Percentiles rank a stretch among this genome's conserved stretches.
Conservation (phyloP, 2,888 invertebrate species). For the Maniola hyperantus region DNA sequence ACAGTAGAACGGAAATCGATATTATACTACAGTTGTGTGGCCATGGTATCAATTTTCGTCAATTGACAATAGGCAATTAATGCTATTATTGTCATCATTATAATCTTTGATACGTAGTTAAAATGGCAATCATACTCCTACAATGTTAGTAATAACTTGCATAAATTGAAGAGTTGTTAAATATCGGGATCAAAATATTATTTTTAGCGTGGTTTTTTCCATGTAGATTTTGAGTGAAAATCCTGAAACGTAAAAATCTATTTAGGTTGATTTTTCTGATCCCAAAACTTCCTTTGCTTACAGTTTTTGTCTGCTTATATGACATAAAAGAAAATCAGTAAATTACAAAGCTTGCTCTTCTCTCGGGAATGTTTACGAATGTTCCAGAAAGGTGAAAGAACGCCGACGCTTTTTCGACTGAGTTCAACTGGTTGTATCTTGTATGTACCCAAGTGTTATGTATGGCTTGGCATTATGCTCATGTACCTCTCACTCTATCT, state of each 20-base stretch:
- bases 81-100: slow-evolving; percentile 53
- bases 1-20: slow-evolving; percentile 47
- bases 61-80: slow-evolving; percentile 60
- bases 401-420: slow-evolving; percentile 24
- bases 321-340: neutral
- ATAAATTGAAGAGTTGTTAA: no score
- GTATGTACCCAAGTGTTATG: slow-evolving; percentile 7
- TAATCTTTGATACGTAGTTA: slow-evolving; percentile 19
- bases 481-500: neutral
- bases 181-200: neutral
- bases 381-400: slow-evolving; percentile 34
- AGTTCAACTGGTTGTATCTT: slow-evolving; percentile 23
- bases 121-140: neutral
- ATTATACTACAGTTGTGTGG: slow-evolving; percentile 53
- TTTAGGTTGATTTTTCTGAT: neutral
- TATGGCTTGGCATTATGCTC: slow-evolving; percentile 6
- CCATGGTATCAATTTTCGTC: slow-evolving; percentile 53
- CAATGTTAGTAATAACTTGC: neutral
- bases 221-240: neutral
- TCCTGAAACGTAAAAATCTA: no score
- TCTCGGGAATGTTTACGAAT: slow-evolving; percentile 3
- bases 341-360: neutral
- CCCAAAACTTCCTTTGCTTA: neutral
- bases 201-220: neutral
- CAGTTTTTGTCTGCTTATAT: neutral